A percentile compares a stretch with the other conserved stretches of the same genome.
These are phyloP conservation scores for Tragulus kanchil DNA, from an alignment of 2,113 vertebrate species.

Conservation along the genomic window DNA sequence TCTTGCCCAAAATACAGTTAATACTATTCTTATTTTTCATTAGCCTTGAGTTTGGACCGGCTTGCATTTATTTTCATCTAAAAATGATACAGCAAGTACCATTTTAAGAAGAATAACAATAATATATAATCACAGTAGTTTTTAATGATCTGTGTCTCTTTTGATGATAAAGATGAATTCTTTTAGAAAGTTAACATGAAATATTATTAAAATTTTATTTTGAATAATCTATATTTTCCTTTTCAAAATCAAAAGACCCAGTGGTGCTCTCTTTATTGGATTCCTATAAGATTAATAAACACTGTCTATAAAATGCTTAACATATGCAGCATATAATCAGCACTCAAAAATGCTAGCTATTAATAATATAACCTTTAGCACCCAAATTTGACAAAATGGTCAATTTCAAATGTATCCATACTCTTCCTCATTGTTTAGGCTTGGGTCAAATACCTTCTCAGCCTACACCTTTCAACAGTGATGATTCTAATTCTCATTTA, in stretches of 20 bases:
- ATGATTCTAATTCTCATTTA: not conserved
- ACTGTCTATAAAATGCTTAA: not conserved
- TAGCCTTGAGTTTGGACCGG: not conserved
- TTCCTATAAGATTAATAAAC: not conserved
- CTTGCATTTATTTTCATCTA: not conserved
- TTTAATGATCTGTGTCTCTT: not conserved
- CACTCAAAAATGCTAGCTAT: not conserved
- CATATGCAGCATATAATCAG: not conserved
- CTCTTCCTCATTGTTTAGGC: not conserved
- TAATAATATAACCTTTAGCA: not conserved
- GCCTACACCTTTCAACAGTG: not conserved
- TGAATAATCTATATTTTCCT: not conserved
- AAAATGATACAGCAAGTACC: not conserved
- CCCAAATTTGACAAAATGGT: not conserved
- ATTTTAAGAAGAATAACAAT: not conserved
- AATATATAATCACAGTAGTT: not conserved
- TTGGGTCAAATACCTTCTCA: not conserved
- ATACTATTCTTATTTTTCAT: not conserved
- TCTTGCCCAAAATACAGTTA: not conserved
- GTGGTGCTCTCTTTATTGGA: fast-evolving
- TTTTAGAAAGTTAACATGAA: not conserved
- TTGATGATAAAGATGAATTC: not conserved
- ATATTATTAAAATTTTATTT: constrained; percentile 12
- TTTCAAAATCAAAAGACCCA: not conserved
- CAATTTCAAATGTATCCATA: not conserved